Evolutionary conservation across 2,888 invertebrate species (phyloP).

Genomic region (Pyrrhosoma nymphula): DNA sequence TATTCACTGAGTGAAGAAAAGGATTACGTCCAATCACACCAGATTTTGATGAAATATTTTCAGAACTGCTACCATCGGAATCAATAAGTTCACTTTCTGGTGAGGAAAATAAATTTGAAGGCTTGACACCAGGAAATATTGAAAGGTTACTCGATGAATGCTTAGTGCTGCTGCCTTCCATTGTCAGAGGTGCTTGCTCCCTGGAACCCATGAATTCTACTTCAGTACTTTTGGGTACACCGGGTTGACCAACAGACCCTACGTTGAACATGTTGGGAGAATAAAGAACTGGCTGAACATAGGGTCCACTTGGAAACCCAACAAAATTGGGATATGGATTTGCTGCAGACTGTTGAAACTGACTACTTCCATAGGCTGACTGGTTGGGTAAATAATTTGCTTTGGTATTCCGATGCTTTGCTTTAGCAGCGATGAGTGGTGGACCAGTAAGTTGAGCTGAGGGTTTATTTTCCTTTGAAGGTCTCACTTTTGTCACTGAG

Average conservation of each 20-base stretch:
- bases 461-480: not conserved
- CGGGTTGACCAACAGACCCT: not conserved
- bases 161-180: not conserved
- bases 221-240: not conserved
- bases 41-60: not conserved
- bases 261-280: not conserved
- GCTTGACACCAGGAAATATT: not conserved
- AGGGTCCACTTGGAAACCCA: not conserved
- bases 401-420: not conserved
- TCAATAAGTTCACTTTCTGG: not conserved
- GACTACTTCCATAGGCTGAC: not conserved
- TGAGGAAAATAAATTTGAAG: conserved; percentile 21
- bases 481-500: not conserved
- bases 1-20: not conserved
- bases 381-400: not conserved
- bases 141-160: not conserved
- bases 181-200: not conserved
- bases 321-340: not conserved
- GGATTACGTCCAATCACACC: not conserved
- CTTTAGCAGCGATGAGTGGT: not conserved
- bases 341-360: not conserved
- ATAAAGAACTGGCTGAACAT: not conserved
- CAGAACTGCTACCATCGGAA: not conserved
- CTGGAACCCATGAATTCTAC: not conserved
- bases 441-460: not conserved